phyloP scores from a whole-genome alignment of 1,140 invertebrate species.

The Tetragonula clypearis region DNA sequence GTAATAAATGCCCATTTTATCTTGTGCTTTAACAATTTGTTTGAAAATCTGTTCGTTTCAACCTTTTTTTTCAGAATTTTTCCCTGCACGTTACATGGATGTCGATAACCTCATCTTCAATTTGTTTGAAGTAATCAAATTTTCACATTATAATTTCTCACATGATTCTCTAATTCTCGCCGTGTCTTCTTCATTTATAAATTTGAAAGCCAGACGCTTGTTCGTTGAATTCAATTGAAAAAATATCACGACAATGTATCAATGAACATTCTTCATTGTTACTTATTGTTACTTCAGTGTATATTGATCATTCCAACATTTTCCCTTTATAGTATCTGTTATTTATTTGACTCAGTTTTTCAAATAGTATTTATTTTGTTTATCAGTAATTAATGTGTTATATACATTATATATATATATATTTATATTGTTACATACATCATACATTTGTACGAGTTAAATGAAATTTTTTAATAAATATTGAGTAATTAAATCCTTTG shows the following conservation, averaged over 20 bases:
- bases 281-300: not conserved
- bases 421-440: not conserved
- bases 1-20: not conserved
- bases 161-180: not conserved
- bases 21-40: not conserved
- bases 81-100: constrained; percentile 10
- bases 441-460: not conserved
- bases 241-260: not conserved
- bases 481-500: not conserved
- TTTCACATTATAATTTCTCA: not conserved
- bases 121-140: constrained; percentile 11
- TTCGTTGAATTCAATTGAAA: not conserved
- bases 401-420: not conserved
- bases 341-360: not conserved
- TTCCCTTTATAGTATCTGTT: not conserved
- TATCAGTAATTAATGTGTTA: not conserved
- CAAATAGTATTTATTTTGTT: not conserved
- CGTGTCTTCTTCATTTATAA: not conserved
- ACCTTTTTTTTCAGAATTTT: constrained; percentile 12
- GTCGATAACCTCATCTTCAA: constrained; percentile 7
- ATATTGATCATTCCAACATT: not conserved
- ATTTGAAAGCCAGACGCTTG: not conserved
- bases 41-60: not conserved
- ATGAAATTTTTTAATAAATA: not conserved
- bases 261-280: not conserved